Percentiles rank a stretch among this genome's conserved stretches.
These are phyloP conservation scores for Sinelater perroti DNA, from an alignment of 2,888 invertebrate genomes.

Conservation along the genomic window DNA sequence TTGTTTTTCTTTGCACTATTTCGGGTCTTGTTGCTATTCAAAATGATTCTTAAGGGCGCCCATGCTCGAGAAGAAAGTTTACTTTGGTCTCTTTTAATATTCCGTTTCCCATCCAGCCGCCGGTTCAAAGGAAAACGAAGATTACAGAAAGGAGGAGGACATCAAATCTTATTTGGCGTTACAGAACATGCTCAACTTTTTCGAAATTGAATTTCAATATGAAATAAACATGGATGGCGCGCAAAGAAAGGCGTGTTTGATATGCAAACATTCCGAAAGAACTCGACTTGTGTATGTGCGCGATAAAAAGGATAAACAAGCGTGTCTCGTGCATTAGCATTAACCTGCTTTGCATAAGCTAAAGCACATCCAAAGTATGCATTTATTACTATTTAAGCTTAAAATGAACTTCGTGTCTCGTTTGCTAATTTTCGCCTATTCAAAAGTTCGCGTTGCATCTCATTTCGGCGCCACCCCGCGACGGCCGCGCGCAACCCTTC, in stretches of 20 bases:
- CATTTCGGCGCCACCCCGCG: too few relatives aligned
- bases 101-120: constrained; percentile 47
- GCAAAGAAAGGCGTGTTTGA: constrained; percentile 41
- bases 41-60: constrained; percentile 41
- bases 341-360: constrained; percentile 38
- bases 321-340: constrained; percentile 40
- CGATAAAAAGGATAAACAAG: constrained; percentile 44
- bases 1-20: constrained; percentile 59
- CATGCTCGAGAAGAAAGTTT: constrained; percentile 45
- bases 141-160: constrained; percentile 38
- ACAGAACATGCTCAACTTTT: constrained; percentile 43
- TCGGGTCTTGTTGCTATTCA: constrained; percentile 51
- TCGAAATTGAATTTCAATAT: constrained; percentile 46
- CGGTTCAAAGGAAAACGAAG: constrained; percentile 42
- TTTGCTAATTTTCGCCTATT: constrained; percentile 27
- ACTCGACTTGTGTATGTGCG: constrained; percentile 40
- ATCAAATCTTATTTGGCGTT: constrained; percentile 46
- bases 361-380: constrained; percentile 35
- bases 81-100: constrained; percentile 52
- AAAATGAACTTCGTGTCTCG: constrained; percentile 23
- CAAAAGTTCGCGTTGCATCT: too few relatives aligned
- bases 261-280: constrained; percentile 43
- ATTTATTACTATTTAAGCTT: constrained; percentile 38
- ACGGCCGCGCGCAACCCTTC: too few relatives aligned
- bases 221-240: constrained; percentile 40